Evolutionary conservation across 2,888 invertebrate species (phyloP).

Genomic region (Sclerodermus sp.): DNA sequence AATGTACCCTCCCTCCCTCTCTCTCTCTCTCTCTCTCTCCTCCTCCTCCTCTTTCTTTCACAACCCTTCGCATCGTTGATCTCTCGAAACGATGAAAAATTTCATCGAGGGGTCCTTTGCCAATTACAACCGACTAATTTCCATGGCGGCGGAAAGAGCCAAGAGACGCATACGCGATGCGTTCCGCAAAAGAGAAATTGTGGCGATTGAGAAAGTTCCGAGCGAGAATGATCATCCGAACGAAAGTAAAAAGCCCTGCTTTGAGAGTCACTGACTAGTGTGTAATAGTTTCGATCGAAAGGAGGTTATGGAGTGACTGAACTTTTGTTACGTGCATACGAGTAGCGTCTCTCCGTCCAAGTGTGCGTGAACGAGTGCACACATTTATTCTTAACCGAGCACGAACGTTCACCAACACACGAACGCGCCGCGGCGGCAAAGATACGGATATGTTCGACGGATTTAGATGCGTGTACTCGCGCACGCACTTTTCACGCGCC

Average conservation of each 20-base stretch:
- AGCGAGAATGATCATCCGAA: constrained; percentile 21
- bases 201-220: not conserved
- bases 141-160: not conserved
- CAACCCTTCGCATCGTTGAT: no score
- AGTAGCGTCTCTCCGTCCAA: constrained; percentile 18
- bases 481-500: no score
- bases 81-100: no score
- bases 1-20: no score
- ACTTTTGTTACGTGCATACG: constrained; percentile 47
- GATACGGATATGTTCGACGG: not conserved
- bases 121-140: not conserved
- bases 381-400: not conserved
- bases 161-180: no score
- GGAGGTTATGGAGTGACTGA: constrained; percentile 59
- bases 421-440: no score
- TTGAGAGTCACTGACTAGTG: constrained; percentile 53
- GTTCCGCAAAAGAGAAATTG: not conserved
- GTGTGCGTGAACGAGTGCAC: constrained; percentile 14
- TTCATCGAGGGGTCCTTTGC: not conserved
- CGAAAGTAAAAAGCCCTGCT: constrained; percentile 41
- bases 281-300: constrained; percentile 59
- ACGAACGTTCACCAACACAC: not conserved
- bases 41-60: no score
- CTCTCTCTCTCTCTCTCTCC: no score
- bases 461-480: not conserved